phyloP scores from a whole-genome alignment of 2,113 vertebrate genomes.

The Mesocricetus auratus region DNA sequence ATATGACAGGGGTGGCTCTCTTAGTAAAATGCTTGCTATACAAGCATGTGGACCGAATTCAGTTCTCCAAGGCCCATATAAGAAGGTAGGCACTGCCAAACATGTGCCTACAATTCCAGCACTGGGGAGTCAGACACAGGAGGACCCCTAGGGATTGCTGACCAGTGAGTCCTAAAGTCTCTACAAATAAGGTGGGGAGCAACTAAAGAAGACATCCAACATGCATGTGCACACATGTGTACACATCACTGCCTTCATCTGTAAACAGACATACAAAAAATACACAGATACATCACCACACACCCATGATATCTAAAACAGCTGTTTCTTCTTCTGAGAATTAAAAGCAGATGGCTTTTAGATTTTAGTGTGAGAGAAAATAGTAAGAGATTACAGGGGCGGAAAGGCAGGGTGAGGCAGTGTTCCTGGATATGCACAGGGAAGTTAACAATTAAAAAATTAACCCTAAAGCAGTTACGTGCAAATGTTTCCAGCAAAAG shows the following conservation, averaged over 20 bases:
- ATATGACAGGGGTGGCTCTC: neutral
- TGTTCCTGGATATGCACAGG: constrained; percentile 40
- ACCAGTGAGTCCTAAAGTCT: neutral
- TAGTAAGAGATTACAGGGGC: neutral
- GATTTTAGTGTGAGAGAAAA: constrained; percentile 45
- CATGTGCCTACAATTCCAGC: fast-evolving
- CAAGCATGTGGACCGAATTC: neutral
- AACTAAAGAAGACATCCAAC: neutral
- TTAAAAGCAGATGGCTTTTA: neutral
- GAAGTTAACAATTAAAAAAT: constrained; percentile 71
- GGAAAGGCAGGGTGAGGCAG: neutral
- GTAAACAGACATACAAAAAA: neutral
- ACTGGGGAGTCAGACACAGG: neutral
- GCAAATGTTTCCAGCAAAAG: constrained; percentile 75
- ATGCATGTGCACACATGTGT: no score
- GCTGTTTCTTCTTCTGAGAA: constrained; percentile 58
- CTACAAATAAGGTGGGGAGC: neutral
- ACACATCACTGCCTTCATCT: neutral
- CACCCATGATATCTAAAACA: neutral
- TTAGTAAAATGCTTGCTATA: neutral
- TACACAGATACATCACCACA: neutral
- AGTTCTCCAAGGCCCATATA: neutral
- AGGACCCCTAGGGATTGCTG: neutral
- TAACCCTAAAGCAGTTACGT: constrained; percentile 74
- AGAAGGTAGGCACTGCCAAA: neutral